Evolutionary conservation across 2,797 vertebrate genomes (phyloP).

Genomic region (Craterocephalus amniculus): DNA sequence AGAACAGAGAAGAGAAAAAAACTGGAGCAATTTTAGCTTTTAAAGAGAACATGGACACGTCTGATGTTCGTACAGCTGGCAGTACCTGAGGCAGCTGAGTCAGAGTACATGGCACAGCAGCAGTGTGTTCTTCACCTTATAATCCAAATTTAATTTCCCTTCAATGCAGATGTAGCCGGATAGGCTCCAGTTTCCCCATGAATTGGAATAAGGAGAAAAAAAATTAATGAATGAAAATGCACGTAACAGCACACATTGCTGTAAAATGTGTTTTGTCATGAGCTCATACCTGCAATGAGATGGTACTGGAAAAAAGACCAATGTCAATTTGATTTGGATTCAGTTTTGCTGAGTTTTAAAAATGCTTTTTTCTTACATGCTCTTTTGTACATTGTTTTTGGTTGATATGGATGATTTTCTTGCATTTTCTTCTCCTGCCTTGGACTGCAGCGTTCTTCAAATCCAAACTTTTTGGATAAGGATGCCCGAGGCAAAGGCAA

Average conservation of each 20-base stretch:
- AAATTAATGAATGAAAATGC: no score
- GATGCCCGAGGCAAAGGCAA: constrained; percentile 17
- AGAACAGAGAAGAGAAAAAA: constrained; percentile 9
- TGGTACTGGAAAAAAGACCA: not conserved
- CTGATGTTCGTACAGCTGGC: constrained; percentile 27
- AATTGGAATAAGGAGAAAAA: no score
- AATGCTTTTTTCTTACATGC: not conserved
- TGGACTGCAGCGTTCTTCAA: not conserved
- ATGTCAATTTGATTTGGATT: constrained; percentile 22
- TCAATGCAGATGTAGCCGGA: no score
- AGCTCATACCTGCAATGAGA: not conserved
- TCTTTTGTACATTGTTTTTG: not conserved
- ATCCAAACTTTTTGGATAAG: constrained; percentile 28
- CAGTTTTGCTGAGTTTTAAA: constrained; percentile 31
- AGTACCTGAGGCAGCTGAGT: constrained; percentile 23
- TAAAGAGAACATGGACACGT: constrained; percentile 5
- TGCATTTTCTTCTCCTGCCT: constrained; percentile 5
- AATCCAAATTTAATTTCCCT: no score
- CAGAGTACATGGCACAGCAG: constrained; percentile 1
- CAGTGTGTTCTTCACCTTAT: constrained; percentile 29
- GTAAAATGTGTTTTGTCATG: not conserved
- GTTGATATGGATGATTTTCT: not conserved
- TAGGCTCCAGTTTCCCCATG: no score
- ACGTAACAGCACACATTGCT: not conserved
- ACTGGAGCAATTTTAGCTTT: constrained; percentile 1